A percentile compares a stretch with the other conserved stretches of the same genome.
Conservation (phyloP, 2,888 invertebrate genomes). For the Cosmorhoe ocellata region DNA sequence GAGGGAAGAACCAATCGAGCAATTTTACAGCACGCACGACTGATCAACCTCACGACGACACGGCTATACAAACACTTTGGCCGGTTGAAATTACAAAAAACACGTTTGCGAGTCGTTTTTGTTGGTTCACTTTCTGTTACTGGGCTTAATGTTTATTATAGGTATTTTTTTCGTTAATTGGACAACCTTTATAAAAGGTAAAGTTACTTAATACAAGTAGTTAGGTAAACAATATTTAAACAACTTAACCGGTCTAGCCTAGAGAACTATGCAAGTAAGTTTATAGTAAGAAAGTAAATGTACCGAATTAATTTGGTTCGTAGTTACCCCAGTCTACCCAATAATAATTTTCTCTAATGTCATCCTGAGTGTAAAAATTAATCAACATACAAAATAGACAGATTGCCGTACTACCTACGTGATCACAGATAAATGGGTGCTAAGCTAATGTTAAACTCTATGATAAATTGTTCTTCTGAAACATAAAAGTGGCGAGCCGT, state of each 20-base stretch:
- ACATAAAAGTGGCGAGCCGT: conserved; percentile 36
- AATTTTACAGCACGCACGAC: conserved; percentile 72
- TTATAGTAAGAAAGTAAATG: too few relatives aligned
- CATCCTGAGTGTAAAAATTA: conserved; percentile 38
- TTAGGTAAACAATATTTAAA: neutral
- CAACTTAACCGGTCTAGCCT: neutral
- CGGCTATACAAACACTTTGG: conserved; percentile 52
- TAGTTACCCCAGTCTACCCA: too few relatives aligned
- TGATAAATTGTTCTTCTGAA: conserved; percentile 47
- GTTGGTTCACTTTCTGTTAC: conserved; percentile 34
- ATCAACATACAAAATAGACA: conserved; percentile 42
- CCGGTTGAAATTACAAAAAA: conserved; percentile 37
- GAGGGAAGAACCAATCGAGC: conserved; percentile 60
- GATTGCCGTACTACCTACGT: conserved; percentile 49
- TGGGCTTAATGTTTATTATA: conserved; percentile 4
- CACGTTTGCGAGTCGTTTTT: conserved; percentile 35
- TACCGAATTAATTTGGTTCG: too few relatives aligned
- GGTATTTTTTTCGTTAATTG: conserved; percentile 1
- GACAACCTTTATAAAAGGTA: neutral
- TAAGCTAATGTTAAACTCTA: conserved; percentile 50
- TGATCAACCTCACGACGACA: conserved; percentile 62
- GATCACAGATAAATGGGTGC: conserved; percentile 43
- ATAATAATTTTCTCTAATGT: neutral
- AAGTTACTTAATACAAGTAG: neutral
- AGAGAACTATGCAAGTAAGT: neutral